Evolutionary conservation across 1,140 invertebrate genomes (phyloP), one percentile per base, ranked within the genome.

Genomic region (Dreissena polymorpha): DNA sequence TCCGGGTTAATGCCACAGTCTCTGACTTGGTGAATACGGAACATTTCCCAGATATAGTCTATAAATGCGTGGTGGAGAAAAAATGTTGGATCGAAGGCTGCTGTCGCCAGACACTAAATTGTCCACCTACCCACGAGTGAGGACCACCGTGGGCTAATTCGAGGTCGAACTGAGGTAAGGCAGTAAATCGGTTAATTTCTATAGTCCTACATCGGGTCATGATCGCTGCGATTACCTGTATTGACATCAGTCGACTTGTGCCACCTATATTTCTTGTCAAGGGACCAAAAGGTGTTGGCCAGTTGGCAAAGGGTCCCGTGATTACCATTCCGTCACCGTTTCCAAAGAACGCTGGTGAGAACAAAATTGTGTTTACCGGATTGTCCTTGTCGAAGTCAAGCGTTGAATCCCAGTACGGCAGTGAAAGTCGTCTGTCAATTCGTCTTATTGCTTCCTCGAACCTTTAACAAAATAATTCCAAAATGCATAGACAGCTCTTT

Each of bases 401-500:
- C 0, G 90, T 89, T 18, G 85, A 86, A 75, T 93, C 92, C 92
- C 92, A 93, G 85, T 93, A 93, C 13, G 92, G 92, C n/a, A 93
- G 73, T 13, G 90, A 89, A 12, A 92, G 60, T 12, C 67, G 51
- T 12, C 80, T 83, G 21, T 83, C 81, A 21, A 82, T 80, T 23
- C 84, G 72, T 8, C 84, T 71, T 18, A 89, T 76, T 39, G 88
- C 88, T 13, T 84, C 83, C 53, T 89, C 88, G 63, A 83, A 86
- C 73, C 88, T 89, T 39, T 27, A 14, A 67, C 21, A 67, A 67
- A 67, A 21, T 29, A 14, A 21, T 29, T 67, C 10, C 13, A 14
- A 67, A 68, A 68, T n/a, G 23, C 6, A 63, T 63, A 25, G 23
- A 10, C 65, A 23, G 21, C 25, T 21, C 65, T 50, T 21, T 25